Percentiles rank a stretch among this genome's conserved stretches.
Conservation (phyloP, 2,113 vertebrate genomes). For the Oreotrochilus melanogaster region DNA sequence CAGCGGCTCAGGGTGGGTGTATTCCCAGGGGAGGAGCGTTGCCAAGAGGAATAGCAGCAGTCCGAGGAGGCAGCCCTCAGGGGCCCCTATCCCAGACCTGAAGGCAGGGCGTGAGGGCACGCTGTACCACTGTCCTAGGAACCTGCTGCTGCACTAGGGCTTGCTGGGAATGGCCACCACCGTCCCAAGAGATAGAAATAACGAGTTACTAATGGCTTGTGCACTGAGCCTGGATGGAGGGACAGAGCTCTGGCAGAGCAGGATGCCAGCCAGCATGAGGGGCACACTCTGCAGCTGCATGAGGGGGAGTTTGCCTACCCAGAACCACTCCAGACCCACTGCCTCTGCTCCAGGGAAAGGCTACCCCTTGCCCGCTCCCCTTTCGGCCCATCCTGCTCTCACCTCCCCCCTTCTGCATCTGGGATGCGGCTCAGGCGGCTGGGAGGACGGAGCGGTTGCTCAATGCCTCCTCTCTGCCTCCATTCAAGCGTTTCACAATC, state of each 20-base stretch:
- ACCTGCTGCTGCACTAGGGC: neutral
- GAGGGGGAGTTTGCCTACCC: neutral
- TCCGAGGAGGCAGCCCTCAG: accelerated
- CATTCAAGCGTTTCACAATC: slow-evolving; percentile 1
- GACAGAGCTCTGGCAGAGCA: neutral
- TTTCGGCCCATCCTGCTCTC: neutral
- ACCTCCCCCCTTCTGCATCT: neutral
- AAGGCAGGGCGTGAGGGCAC: accelerated
- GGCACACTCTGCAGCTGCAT: neutral
- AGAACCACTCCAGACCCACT: neutral
- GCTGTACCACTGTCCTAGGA: neutral
- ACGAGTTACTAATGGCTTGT: neutral
- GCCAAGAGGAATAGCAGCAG: neutral
- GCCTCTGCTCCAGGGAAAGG: neutral
- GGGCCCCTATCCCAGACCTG: neutral
- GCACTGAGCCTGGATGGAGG: no score
- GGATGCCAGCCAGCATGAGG: accelerated
- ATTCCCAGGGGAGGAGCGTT: neutral
- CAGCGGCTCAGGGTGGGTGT: neutral
- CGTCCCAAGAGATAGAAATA: neutral
- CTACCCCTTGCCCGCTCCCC: neutral
- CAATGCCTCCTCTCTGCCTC: neutral
- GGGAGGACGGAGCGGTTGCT: neutral
- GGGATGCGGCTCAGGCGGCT: neutral
- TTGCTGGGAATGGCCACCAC: neutral